Evolutionary conservation across 2,113 vertebrate species (phyloP).

Genomic region (Drymodes brunneopygia): DNA sequence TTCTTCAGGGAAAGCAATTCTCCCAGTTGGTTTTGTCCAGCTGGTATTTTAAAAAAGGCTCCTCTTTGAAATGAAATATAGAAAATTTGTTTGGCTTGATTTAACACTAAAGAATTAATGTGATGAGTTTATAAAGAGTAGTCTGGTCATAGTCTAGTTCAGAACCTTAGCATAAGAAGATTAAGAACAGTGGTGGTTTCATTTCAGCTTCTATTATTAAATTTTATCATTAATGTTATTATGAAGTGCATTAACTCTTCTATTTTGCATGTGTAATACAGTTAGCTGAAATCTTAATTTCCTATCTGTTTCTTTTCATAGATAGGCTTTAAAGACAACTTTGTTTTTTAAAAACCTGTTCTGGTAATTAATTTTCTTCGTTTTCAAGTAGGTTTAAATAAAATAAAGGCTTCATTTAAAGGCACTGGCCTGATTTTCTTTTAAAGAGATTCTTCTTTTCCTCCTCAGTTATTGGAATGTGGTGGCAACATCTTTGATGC

Average conservation of each 20-base stretch:
- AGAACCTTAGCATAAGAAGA: not conserved
- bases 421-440: not conserved
- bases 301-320: not conserved
- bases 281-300: not conserved
- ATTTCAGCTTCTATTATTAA: not conserved
- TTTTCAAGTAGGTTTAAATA: not conserved
- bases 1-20: not conserved
- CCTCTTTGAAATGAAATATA: not conserved
- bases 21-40: not conserved
- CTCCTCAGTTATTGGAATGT: constrained; percentile 87
- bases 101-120: not conserved
- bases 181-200: not conserved
- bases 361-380: not conserved
- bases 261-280: not conserved
- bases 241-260: not conserved
- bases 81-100: not conserved
- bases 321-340: not conserved
- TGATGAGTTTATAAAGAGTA: not conserved
- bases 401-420: not conserved
- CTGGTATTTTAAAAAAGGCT: not conserved
- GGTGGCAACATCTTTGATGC: constrained; percentile 95
- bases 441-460: not conserved
- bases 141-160: not conserved
- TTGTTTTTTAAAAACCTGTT: not conserved
- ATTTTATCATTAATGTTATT: not conserved